Conservation (phyloP, 2,113 vertebrate genomes). For the Ursus arctos region DNA sequence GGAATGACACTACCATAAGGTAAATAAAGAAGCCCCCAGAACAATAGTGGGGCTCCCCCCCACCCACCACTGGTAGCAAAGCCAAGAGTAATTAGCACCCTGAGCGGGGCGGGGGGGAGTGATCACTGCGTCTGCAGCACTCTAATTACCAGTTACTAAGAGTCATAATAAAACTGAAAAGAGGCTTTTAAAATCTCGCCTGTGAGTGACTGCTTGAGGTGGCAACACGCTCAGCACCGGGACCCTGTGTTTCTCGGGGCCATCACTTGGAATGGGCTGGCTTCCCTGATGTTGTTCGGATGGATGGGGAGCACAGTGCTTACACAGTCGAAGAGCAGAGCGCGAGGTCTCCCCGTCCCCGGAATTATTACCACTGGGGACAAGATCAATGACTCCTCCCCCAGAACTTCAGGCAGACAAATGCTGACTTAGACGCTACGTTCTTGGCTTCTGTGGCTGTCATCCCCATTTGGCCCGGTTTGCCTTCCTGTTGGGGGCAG, state of each 20-base stretch:
- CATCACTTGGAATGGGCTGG: neutral
- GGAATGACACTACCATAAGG: neutral
- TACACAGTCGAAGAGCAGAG: fast-evolving
- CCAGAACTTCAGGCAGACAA: neutral
- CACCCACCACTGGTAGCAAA: neutral
- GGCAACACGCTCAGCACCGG: fast-evolving
- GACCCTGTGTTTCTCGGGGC: neutral
- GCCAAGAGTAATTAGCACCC: slow-evolving; percentile 71
- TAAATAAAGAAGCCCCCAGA: slow-evolving; percentile 43
- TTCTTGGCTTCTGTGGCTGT: neutral
- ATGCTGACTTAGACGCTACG: too few species aligned
- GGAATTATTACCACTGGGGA: neutral
- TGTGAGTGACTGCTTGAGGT: slow-evolving; percentile 1
- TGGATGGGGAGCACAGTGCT: neutral
- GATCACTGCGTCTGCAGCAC: neutral
- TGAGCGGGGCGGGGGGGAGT: neutral
- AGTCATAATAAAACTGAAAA: slow-evolving; percentile 54
- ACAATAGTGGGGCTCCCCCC: neutral
- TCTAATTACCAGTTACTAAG: slow-evolving; percentile 71
- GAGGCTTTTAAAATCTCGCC: slow-evolving; percentile 14
- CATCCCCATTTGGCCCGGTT: fast-evolving
- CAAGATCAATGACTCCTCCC: fast-evolving
- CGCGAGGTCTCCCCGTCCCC: too few species aligned
- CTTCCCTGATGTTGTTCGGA: neutral
- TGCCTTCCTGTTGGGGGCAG: neutral